A percentile compares a stretch with the other conserved stretches of the same genome.
Conservation (phyloP, 2,797 vertebrate species). For the Parotocinclus haroldoi region DNA sequence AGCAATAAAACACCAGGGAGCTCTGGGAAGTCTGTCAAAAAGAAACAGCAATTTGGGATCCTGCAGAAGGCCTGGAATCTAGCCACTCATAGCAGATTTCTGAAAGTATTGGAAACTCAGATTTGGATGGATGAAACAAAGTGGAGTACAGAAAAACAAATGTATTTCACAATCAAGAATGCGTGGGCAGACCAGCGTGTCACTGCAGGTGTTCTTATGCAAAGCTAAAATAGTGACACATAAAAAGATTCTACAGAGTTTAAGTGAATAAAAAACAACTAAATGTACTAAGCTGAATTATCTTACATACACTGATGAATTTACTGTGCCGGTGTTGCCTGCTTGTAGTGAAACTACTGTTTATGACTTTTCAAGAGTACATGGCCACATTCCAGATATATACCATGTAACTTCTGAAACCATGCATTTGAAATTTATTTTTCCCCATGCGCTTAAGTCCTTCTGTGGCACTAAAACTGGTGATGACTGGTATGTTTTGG, state of each 20-base stretch:
- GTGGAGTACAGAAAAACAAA: constrained; percentile 19
- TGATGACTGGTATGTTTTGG: constrained; percentile 9
- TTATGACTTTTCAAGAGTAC: constrained; percentile 28
- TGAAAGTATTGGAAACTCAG: constrained; percentile 26
- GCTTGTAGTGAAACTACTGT: constrained; percentile 13
- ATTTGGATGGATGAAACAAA: constrained; percentile 26
- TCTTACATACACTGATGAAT: constrained; percentile 9
- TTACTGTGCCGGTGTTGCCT: constrained; percentile 24
- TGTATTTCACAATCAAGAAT: constrained; percentile 26
- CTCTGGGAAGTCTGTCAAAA: constrained; percentile 46
- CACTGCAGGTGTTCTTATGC: constrained; percentile 1
- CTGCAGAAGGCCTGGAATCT: constrained; percentile 26
- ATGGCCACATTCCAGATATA: constrained; percentile 21
- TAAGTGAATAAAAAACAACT: no score
- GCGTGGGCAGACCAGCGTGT: constrained; percentile 9
- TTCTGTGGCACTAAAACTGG: constrained; percentile 15
- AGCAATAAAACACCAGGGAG: constrained; percentile 40
- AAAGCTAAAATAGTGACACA: constrained; percentile 7
- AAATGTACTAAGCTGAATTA: no score
- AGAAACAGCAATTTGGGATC: constrained; percentile 42
- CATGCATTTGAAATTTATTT: constrained; percentile 7
- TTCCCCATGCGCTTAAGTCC: constrained; percentile 1
- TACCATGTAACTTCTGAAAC: constrained; percentile 4
- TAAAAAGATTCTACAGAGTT: no score
- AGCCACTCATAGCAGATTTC: constrained; percentile 32